phyloP scores from a whole-genome alignment of 2,797 vertebrate genomes.

The Cichlasoma orientale region DNA sequence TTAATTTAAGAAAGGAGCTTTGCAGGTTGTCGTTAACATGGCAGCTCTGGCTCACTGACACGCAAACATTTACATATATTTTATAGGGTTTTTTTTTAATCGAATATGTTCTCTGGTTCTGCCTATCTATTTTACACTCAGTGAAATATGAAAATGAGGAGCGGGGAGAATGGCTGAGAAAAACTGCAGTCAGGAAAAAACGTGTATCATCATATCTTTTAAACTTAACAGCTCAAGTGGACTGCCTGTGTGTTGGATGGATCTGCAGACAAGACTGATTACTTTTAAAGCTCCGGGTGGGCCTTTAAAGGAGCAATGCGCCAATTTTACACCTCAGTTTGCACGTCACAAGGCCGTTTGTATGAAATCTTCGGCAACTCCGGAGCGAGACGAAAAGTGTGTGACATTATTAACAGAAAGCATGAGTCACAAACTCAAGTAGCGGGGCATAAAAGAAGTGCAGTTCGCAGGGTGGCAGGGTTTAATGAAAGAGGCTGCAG shows the following conservation, averaged over 20 bases:
- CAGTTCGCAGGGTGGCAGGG: background rate
- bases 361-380: background rate
- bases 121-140: background rate
- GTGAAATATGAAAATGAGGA: background rate
- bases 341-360: background rate
- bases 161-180: background rate
- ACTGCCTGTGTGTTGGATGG: background rate
- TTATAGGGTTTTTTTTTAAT: background rate
- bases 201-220: background rate
- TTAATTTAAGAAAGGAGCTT: constrained; percentile 8
- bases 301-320: background rate
- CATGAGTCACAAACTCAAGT: background rate
- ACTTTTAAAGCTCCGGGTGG: background rate
- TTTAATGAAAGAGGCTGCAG: background rate
- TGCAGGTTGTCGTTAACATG: background rate
- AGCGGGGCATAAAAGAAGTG: background rate
- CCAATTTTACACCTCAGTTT: background rate
- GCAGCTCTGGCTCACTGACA: background rate
- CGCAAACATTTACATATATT: background rate
- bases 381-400: background rate
- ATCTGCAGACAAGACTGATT: background rate
- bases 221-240: constrained; percentile 3
- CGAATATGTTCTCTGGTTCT: background rate
- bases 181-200: background rate
- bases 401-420: constrained; percentile 10